Conservation (phyloP, 2,113 vertebrate genomes). For the Vulpes lagopus region DNA sequence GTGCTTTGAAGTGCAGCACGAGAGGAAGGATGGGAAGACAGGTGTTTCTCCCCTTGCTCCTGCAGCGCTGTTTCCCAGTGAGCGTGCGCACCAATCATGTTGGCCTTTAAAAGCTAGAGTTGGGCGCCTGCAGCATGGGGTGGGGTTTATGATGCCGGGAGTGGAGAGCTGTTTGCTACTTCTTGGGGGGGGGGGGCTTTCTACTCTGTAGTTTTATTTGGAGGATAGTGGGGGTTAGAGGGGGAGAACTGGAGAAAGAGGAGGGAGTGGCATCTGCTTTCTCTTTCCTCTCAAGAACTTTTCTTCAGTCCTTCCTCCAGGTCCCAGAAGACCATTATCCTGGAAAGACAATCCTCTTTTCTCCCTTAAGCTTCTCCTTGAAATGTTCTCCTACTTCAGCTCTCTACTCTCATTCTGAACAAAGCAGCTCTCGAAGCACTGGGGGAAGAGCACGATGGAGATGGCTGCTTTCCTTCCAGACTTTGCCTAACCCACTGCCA, state of each 20-base stretch:
- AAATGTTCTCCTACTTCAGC: not conserved
- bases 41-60: not conserved
- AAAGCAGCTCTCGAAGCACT: fast-evolving
- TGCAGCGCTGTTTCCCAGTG: fast-evolving
- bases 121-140: fast-evolving
- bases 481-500: not conserved
- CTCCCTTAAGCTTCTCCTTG: not conserved
- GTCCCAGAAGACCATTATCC: not conserved
- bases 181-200: not conserved
- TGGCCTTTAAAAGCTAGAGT: not conserved
- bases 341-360: not conserved
- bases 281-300: not conserved
- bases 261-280: not conserved
- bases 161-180: fast-evolving
- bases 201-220: too few relatives aligned
- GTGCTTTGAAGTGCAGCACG: fast-evolving
- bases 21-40: not conserved
- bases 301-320: not conserved
- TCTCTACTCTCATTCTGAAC: not conserved
- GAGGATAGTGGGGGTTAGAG: fast-evolving
- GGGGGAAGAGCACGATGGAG: fast-evolving
- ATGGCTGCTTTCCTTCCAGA: not conserved
- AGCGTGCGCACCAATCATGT: fast-evolving
- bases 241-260: not conserved
- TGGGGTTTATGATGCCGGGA: fast-evolving